Conservation (phyloP, 2,888 invertebrate species). For the Leptopterna dolabrata region DNA sequence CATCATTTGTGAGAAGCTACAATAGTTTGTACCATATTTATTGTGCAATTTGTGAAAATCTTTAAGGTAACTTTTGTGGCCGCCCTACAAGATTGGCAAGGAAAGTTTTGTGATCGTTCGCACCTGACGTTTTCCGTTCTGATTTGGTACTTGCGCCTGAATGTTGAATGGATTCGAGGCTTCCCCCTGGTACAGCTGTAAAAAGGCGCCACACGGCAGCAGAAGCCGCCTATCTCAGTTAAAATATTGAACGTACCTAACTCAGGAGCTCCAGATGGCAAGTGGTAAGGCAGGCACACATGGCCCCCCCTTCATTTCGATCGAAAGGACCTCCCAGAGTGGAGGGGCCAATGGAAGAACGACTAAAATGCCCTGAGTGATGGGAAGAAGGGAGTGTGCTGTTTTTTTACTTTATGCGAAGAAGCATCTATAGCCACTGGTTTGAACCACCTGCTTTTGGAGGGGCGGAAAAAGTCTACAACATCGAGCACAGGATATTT, state of each 20-base stretch:
- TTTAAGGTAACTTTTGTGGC: no score
- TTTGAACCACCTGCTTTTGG: neutral
- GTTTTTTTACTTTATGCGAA: constrained; percentile 8
- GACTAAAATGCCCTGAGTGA: neutral
- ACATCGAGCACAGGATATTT: neutral
- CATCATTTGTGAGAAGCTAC: no score
- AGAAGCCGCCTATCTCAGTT: neutral
- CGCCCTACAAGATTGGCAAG: no score
- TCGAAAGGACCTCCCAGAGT: constrained; percentile 11
- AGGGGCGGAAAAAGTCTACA: neutral
- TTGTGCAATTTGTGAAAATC: no score
- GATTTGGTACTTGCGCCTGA: no score
- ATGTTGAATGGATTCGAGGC: neutral
- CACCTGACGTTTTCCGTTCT: no score
- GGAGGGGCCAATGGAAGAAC: neutral
- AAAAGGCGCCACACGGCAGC: neutral
- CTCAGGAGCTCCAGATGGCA: constrained; percentile 44
- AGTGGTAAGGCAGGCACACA: constrained; percentile 33
- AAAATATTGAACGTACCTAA: constrained; percentile 36
- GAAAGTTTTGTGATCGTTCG: no score
- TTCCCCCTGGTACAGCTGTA: neutral
- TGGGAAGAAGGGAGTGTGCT: neutral
- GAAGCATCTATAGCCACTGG: neutral
- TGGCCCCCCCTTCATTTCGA: constrained; percentile 39
- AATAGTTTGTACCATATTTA: no score